Evolutionary conservation across 2,888 invertebrate genomes (phyloP).

Genomic region (Corbicula japonica): DNA sequence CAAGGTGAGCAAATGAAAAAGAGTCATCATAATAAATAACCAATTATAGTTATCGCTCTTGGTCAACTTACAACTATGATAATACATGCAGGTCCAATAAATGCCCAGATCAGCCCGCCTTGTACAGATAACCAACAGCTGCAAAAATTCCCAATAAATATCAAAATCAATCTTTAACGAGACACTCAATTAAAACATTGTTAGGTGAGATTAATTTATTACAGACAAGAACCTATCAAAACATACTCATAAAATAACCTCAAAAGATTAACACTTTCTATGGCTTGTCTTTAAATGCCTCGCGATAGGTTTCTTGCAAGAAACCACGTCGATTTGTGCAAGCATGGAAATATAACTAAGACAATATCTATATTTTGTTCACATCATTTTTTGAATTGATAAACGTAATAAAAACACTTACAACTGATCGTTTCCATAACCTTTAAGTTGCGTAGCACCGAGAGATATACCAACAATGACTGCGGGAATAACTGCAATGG

Average conservation of each 20-base stretch:
- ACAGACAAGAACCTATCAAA: neutral
- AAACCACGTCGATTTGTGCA: too few species aligned
- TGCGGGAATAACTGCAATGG: conserved; percentile 9
- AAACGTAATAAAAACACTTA: conserved; percentile 15
- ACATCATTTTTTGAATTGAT: too few species aligned
- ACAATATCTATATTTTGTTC: too few species aligned
- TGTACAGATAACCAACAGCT: conserved; percentile 52
- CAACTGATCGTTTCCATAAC: conserved; percentile 34
- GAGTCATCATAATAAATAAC: too few species aligned
- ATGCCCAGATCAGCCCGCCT: conserved; percentile 45
- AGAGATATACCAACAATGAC: conserved; percentile 31
- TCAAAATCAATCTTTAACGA: neutral
- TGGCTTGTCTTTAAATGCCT: too few species aligned
- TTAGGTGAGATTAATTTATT: neutral
- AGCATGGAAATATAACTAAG: too few species aligned
- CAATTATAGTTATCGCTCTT: too few species aligned
- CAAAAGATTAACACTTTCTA: too few species aligned
- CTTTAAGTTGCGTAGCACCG: conserved; percentile 20
- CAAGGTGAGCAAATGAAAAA: too few species aligned
- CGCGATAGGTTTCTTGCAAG: too few species aligned
- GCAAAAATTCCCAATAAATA: neutral
- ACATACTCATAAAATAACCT: too few species aligned
- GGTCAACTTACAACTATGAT: conserved; percentile 43
- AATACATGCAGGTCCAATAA: conserved; percentile 39
- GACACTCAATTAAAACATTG: neutral